These are phyloP conservation scores for Chrysoperla carnea DNA, from an alignment of 1,140 invertebrate genomes.

Conservation along the genomic window DNA sequence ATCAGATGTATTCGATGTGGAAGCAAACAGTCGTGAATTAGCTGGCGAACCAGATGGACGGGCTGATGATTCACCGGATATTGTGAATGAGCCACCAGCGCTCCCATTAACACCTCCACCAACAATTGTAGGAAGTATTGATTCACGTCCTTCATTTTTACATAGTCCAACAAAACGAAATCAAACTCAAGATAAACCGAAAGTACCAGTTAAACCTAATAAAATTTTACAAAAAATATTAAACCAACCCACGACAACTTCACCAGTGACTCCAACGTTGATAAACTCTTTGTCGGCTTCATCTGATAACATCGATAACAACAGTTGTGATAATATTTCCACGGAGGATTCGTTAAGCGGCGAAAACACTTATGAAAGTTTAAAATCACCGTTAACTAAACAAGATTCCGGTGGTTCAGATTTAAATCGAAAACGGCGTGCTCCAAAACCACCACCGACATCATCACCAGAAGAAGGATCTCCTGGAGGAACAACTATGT, in stretches of 20 bases:
- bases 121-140: conserved; percentile 22
- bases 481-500: conserved; percentile 13
- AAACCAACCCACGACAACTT: background rate
- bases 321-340: background rate
- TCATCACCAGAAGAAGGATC: conserved; percentile 28
- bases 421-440: conserved; percentile 32
- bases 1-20: too few relatives aligned
- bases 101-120: conserved; percentile 43
- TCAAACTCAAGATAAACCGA: conserved; percentile 38
- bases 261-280: background rate
- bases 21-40: conserved; percentile 37
- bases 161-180: conserved; percentile 32
- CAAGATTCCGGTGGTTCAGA: conserved; percentile 31
- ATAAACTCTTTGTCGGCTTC: background rate
- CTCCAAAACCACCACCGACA: conserved; percentile 42
- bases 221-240: conserved; percentile 22
- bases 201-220: conserved; percentile 39
- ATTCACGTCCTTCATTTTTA: conserved; percentile 46
- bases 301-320: background rate
- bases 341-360: background rate
- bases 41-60: conserved; percentile 66
- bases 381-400: conserved; percentile 24
- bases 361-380: conserved; percentile 14
- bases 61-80: conserved; percentile 58
- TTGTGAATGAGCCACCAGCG: conserved; percentile 38